Evolutionary conservation across 2,888 invertebrate species (phyloP).

Genomic region (Ypsolopha scabrella): DNA sequence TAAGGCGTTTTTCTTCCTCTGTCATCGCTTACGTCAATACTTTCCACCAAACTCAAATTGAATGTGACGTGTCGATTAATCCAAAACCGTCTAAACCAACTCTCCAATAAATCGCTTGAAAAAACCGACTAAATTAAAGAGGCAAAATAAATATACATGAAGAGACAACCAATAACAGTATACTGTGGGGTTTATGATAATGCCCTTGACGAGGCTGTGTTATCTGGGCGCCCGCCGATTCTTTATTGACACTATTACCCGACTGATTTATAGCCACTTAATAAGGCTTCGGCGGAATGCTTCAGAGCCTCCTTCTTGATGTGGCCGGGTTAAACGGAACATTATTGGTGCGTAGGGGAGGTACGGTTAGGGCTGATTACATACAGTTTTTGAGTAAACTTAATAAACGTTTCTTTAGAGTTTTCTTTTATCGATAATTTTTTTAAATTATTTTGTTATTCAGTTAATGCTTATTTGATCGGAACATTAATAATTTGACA

Average conservation of each 20-base stretch:
- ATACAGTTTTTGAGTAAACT: too few relatives aligned
- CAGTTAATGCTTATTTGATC: too few relatives aligned
- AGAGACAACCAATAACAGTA: conserved; percentile 56
- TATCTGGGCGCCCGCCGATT: conserved; percentile 44
- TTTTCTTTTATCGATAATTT: too few relatives aligned
- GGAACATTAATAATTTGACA: too few relatives aligned
- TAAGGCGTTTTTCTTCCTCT: too few relatives aligned
- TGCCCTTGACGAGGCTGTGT: conserved; percentile 39
- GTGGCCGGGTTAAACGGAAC: conserved; percentile 16
- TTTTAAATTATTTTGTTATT: too few relatives aligned
- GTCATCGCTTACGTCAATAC: too few relatives aligned
- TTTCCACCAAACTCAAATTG: too few relatives aligned
- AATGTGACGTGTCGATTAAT: too few relatives aligned
- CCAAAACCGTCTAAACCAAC: neutral
- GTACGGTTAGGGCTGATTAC: neutral
- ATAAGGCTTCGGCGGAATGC: conserved; percentile 40
- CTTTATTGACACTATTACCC: conserved; percentile 45
- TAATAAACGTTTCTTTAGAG: too few relatives aligned
- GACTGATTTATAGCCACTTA: conserved; percentile 37
- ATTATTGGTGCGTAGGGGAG: neutral
- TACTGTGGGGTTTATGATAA: conserved; percentile 57
- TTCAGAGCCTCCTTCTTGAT: conserved; percentile 24
- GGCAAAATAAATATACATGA: conserved; percentile 44
- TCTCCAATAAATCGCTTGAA: conserved; percentile 55
- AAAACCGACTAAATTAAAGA: conserved; percentile 21